Percentiles rank a stretch among this genome's conserved stretches.
Evolutionary conservation across 2,113 vertebrate species (phyloP).

Genomic region (Neodon shergylaensis): DNA sequence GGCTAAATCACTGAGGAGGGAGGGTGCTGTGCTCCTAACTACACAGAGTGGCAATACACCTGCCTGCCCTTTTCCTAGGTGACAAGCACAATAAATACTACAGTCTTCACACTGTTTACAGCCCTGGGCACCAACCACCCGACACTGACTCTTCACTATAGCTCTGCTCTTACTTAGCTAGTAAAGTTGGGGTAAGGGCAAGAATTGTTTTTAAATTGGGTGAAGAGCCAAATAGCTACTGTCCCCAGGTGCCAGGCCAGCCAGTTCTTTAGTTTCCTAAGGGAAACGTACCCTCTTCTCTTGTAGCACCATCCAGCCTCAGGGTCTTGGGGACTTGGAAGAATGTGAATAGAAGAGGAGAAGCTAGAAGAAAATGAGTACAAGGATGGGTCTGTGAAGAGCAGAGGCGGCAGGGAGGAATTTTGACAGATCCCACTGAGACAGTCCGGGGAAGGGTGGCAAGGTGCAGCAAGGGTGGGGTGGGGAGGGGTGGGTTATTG

Average conservation of each 20-base stretch:
- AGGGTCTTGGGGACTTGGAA: conserved; percentile 77
- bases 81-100: conserved; percentile 89
- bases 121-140: conserved; percentile 82
- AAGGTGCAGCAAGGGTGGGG: conserved; percentile 56
- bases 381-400: conserved; percentile 34
- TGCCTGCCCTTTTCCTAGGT: conserved; percentile 84
- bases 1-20: conserved; percentile 45
- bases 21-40: conserved; percentile 27
- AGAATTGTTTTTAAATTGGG: conserved; percentile 71
- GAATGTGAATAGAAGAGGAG: conserved; percentile 65
- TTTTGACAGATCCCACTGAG: conserved; percentile 30
- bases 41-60: conserved; percentile 48
- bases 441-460: conserved; percentile 43
- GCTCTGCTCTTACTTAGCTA: conserved; percentile 63
- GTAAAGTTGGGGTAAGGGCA: conserved; percentile 62
- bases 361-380: conserved; percentile 53
- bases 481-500: conserved; percentile 33
- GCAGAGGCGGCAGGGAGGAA: conserved; percentile 8
- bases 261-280: conserved; percentile 68
- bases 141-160: conserved; percentile 80
- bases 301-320: conserved; percentile 69
- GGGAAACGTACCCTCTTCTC: conserved; percentile 62
- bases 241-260: conserved; percentile 77
- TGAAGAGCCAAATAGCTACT: conserved; percentile 84
- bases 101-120: conserved; percentile 88